A percentile compares a stretch with the other conserved stretches of the same genome.
Conservation (phyloP, 2,797 vertebrate species). For the Xiphophorus birchmanni region DNA sequence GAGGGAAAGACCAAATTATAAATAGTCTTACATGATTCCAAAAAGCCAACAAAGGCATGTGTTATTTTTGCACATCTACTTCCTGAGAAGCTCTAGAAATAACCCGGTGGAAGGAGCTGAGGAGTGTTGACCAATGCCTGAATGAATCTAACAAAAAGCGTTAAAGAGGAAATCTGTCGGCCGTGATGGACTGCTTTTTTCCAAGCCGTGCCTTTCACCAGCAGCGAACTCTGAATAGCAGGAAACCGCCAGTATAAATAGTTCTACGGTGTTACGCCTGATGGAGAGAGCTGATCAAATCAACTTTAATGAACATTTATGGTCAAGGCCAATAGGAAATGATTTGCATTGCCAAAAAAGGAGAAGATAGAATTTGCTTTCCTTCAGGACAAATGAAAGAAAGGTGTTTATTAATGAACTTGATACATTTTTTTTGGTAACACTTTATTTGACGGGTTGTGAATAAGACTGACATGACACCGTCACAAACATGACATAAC, state of each 20-base stretch:
- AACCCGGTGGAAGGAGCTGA: constrained; percentile 21
- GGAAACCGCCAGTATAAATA: constrained; percentile 62
- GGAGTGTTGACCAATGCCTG: constrained; percentile 26
- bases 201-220: constrained; percentile 29
- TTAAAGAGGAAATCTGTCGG: constrained; percentile 37
- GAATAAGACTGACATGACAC: too few species aligned
- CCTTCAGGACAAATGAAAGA: neutral
- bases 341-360: neutral
- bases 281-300: constrained; percentile 40
- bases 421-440: neutral
- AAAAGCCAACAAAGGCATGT: constrained; percentile 28
- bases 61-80: constrained; percentile 36
- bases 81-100: constrained; percentile 36
- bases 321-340: constrained; percentile 2
- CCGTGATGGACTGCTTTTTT: constrained; percentile 52
- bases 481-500: too few species aligned
- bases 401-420: neutral
- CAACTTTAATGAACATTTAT: constrained; percentile 46
- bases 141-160: constrained; percentile 25
- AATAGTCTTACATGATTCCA: constrained; percentile 24
- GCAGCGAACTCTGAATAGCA: constrained; percentile 53
- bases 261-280: constrained; percentile 9
- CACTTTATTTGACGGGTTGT: too few species aligned
- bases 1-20: constrained; percentile 1
- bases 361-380: constrained; percentile 1